phyloP scores from a whole-genome alignment of 2,888 invertebrate genomes.

The Drosophila nigricruria region DNA sequence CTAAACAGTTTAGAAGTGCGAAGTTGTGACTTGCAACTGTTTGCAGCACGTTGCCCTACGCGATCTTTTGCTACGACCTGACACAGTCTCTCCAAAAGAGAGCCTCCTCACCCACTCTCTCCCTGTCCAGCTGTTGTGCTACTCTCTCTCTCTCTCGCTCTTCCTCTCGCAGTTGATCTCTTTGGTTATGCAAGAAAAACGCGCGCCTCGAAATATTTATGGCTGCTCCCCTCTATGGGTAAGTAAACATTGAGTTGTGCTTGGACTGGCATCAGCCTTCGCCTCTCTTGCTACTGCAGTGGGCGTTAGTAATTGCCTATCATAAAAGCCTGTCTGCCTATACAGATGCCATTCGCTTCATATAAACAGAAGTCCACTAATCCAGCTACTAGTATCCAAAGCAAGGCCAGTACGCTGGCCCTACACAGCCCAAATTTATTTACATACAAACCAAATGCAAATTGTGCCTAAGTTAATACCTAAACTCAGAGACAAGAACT shows the following conservation, averaged over 20 bases:
- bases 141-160: conserved; percentile 3
- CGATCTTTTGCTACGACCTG: not conserved
- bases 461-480: conserved; percentile 1
- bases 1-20: conserved; percentile 6
- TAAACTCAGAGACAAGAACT: not conserved
- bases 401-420: not conserved
- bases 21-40: not conserved
- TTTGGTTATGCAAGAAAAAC: conserved; percentile 60
- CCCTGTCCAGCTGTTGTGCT: not conserved
- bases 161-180: not conserved
- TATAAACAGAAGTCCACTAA: conserved; percentile 26
- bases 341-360: conserved; percentile 8
- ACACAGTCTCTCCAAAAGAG: conserved; percentile 1
- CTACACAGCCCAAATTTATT: not conserved
- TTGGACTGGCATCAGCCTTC: not conserved
- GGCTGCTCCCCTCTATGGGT: conserved; percentile 32
- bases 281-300: conserved; percentile 3
- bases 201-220: conserved; percentile 28
- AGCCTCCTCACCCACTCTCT: not conserved
- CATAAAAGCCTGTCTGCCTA: conserved; percentile 41
- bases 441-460: conserved; percentile 23
- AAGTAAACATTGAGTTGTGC: conserved; percentile 63
- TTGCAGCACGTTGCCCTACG: conserved; percentile 15
- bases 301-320: conserved; percentile 57
- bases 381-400: not conserved